Evolutionary conservation across 2,113 vertebrate species (phyloP), one percentile per base, ranked within the genome.

Genomic region (Chaetorhynchus papuensis): DNA sequence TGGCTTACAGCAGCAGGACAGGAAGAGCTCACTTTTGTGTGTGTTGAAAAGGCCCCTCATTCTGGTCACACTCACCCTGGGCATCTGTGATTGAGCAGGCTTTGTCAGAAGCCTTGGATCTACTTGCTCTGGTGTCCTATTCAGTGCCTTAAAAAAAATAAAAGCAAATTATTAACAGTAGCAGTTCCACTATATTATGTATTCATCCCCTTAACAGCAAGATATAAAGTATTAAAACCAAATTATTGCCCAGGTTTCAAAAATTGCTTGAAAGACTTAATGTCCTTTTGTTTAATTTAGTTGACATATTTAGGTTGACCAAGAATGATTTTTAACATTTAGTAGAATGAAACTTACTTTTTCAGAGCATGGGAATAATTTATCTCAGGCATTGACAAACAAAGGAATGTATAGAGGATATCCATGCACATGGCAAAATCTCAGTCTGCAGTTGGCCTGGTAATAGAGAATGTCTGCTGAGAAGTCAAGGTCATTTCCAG

Each of bases 401-500:
- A 95, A 90, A 90, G 31, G 56, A 70, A 60, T 22, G 10, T 33
- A 10, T 4, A 50, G 23, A 87, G 12, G 27, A 45, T n/a, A 82
- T 39, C 19, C 54, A 44, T 1, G 4, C 41, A 52, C 27, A 35
- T 3, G 13, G n/a, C 52, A 84, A 82, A 78, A 74, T 66, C 64
- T 80, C 57, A 72, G 33, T 42, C 72, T 81, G 68, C 60, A 57
- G 35, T 18, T 78, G 76, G 49, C 56, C 83, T 81, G 11, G 6
- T 31, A 64, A 47, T 27, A 75, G 13, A 21, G n/a, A 88, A 54
- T 24, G 45, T 11, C 79, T 78, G 80, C 61, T 89, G 80, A 76
- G 93, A 94, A 95, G 53, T 60, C 90, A 96, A 92, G 96, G 92
- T 95, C 72, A 84, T 82, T 95, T 94, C 64, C 86, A 90, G 81